A percentile compares a stretch with the other conserved stretches of the same genome.
phyloP scores from a whole-genome alignment of 2,113 vertebrate species.

The Heterochromis multidens region DNA sequence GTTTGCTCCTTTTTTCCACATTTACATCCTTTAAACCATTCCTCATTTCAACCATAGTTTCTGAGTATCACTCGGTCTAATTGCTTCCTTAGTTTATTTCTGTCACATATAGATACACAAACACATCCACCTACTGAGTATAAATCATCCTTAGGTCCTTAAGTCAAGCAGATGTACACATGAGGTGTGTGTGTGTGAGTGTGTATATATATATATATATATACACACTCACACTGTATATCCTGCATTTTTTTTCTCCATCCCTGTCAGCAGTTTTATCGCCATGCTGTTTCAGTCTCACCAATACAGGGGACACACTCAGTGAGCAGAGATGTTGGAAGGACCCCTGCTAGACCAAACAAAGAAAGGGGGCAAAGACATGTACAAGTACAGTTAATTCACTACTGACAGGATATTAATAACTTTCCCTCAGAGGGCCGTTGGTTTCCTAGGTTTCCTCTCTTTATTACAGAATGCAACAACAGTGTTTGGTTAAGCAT shows the following conservation, averaged over 20 bases:
- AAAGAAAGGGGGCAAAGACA: conserved; percentile 45
- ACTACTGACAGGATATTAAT: conserved; percentile 70
- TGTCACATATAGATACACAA: conserved; percentile 27
- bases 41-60: conserved; percentile 5
- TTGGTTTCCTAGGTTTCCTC: conserved; percentile 62
- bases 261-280: conserved; percentile 51
- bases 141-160: conserved; percentile 21
- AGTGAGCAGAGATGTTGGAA: conserved; percentile 20
- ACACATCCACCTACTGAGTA: background rate
- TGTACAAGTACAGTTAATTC: conserved; percentile 57
- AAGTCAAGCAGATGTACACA: conserved; percentile 31
- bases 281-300: conserved; percentile 20
- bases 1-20: conserved; percentile 32
- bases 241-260: conserved; percentile 12
- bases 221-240: background rate
- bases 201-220: background rate
- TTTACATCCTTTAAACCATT: conserved; percentile 10
- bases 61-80: background rate
- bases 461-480: conserved; percentile 62
- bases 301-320: conserved; percentile 10
- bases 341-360: conserved; percentile 62
- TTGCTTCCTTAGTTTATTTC: conserved; percentile 33
- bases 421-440: conserved; percentile 49
- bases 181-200: no score
- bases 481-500: conserved; percentile 67